Evolutionary conservation across 2,888 invertebrate species (phyloP), one percentile per base, ranked within the genome.

Genomic region (Hesperia comma): DNA sequence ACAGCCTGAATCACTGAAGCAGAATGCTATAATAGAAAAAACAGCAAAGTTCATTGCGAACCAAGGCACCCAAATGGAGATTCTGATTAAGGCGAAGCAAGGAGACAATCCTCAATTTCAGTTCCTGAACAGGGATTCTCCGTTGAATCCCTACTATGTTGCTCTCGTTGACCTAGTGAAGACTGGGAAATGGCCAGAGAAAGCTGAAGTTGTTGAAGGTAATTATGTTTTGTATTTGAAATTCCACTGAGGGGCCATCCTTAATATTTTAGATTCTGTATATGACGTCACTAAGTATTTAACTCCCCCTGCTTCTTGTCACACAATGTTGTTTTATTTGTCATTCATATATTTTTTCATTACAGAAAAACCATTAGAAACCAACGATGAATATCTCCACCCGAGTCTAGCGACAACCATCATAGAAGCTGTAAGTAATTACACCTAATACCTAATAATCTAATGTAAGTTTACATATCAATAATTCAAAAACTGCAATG

Each of bases 11-110:
- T 96, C 96, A 5, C 94, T 96, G 78, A 99, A 98, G 85, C 95
- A 96, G 77, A 97, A 98, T 84, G 96, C 97, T 14, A 97, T 99
- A 70, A 98, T 99, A 77, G 98, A 99, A 81, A 98, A 98, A 88
- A 99, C 98, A 0, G 97, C 98, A 0, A 93, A 95, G 75, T 98
- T 98, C 87, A 97, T 98, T 75, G 95, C 96, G 75, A 94, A 95
- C 58, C 98, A 99, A 82, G 99, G 99, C 0, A 94, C 96, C 7
- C 99, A 99, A 90, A 99, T 99, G 99, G 99, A 99, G 92, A 99
- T 99, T 74, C 94, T 99, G 12, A 96, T 99, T 74, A 99, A 99
- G 88, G 98, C 99, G 4, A 99, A 99, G 88, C 99, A 99, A 87
- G 94, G 97, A 0, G 96, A 96, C 81, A 99, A 99, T 91, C 94